Evolutionary conservation across 2,113 vertebrate species (phyloP).

Genomic region (Colaptes auratus): DNA sequence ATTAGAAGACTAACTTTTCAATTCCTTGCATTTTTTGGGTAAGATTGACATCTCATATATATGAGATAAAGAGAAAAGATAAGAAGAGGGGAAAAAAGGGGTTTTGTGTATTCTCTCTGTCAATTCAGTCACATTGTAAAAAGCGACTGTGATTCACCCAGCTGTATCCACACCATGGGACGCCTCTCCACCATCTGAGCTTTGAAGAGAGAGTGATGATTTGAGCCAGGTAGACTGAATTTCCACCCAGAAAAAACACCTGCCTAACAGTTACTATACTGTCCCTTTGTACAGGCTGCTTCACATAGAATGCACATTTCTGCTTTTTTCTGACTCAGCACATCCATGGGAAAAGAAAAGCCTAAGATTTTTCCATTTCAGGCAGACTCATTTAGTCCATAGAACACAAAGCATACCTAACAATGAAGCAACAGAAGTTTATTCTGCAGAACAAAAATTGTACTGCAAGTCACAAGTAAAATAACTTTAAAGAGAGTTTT

Average conservation of each 20-base stretch:
- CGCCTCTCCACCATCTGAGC: not conserved
- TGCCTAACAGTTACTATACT: not conserved
- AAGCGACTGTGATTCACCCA: not conserved
- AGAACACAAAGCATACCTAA: no score
- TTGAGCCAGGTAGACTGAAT: not conserved
- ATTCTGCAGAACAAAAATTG: no score
- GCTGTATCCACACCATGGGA: not conserved
- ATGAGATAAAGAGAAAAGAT: not conserved
- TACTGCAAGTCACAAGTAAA: no score
- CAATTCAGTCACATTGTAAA: not conserved
- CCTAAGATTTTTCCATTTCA: no score
- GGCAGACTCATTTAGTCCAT: no score
- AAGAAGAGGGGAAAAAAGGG: no score
- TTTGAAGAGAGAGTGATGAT: not conserved
- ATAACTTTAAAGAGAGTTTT: no score
- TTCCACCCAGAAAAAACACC: no score
- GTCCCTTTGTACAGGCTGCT: not conserved
- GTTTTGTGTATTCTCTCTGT: not conserved
- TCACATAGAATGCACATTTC: not conserved
- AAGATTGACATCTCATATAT: not conserved
- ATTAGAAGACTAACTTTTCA: not conserved
- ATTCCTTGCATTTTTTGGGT: not conserved
- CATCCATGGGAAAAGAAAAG: not conserved
- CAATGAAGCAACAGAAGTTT: no score
- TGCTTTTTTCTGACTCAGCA: not conserved